Evolutionary conservation across 2,113 vertebrate genomes (phyloP), one percentile per base, ranked within the genome.

Genomic region (Maccullochella peelii): DNA sequence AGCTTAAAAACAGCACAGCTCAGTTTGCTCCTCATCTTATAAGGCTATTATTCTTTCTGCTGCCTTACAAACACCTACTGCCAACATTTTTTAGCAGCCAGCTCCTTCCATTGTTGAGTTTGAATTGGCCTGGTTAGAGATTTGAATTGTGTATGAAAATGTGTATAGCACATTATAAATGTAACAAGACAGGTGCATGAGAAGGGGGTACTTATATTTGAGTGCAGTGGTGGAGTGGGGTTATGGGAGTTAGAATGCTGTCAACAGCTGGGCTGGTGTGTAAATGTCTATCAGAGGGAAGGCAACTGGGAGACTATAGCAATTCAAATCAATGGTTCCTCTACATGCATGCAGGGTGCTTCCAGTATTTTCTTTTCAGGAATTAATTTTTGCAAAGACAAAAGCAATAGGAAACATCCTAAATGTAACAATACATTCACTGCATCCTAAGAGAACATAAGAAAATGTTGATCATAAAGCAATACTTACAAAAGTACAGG

Each of bases 181-280:
- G 18, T 16, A 54, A 47, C 49, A 49, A 55, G 65, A 74, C 20
- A 78, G 25, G 44, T 42, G 54, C n/a, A 49, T 55, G 50, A n/a
- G 57, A 70, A 38, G 36, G 10, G 44, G 14, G 21, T 66, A 76
- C 65, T 75, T 78, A 61, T 42, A 58, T 36, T 49, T 76, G 67
- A 65, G 40, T 69, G 58, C 42, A 47, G 49, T 25, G 47, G 44
- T 68, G 55, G 62, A 50, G n/a, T n/a, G 20, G 15, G 52, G 59
- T 84, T 75, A 76, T 54, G 38, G 54, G 58, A 63, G 63, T 72
- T 36, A 30, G 30, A 73, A 55, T 63, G 15, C 12, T 63, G 47
- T 77, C 70, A 70, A 27, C 81, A 75, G 85, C 73, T 79, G 63
- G 5, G 59, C 72, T 75, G 50, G 72, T 65, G 49, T 86, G 76